A percentile compares a stretch with the other conserved stretches of the same genome.
Conservation (phyloP, 1,140 invertebrate genomes). For the Zaprionus gabonicus region DNA sequence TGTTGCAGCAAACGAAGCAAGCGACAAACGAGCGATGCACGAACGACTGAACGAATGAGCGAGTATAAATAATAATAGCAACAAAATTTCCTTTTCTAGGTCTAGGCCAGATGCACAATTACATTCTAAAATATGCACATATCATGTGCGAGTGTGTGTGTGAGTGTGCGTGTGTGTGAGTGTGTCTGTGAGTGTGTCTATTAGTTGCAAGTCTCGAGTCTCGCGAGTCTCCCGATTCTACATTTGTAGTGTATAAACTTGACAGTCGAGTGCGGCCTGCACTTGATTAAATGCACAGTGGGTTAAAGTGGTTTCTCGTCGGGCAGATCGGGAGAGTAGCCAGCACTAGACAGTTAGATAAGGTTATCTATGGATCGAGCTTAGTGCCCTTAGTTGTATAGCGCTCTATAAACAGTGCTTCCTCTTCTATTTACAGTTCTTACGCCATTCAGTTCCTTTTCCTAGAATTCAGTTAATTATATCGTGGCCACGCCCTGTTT, state of each 20-base stretch:
- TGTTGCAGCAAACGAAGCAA: constrained; percentile 19
- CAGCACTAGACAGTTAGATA: background rate
- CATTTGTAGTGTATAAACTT: constrained; percentile 34
- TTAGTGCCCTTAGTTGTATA: background rate
- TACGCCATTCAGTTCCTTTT: background rate
- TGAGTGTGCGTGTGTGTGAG: constrained; percentile 12
- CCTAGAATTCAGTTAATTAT: background rate
- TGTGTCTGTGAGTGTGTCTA: constrained; percentile 15
- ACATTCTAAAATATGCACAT: constrained; percentile 84
- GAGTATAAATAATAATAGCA: constrained; percentile 79
- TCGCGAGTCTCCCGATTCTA: constrained; percentile 36
- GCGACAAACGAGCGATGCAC: constrained; percentile 30
- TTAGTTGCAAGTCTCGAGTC: constrained; percentile 23
- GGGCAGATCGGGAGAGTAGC: background rate
- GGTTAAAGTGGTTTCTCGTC: constrained; percentile 13
- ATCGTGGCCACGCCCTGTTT: too few species aligned
- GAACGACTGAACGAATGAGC: constrained; percentile 52
- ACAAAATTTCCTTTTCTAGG: constrained; percentile 85
- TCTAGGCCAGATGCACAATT: constrained; percentile 84
- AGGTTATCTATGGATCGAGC: background rate
- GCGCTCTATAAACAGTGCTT: background rate
- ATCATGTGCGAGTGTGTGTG: constrained; percentile 37
- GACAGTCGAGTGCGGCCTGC: constrained; percentile 40
- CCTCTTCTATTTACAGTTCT: background rate
- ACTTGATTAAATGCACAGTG: constrained; percentile 35